Base-by-base conservation (phyloP, 2,797 vertebrate genomes). In the Tiaroga cobitis region DNA sequence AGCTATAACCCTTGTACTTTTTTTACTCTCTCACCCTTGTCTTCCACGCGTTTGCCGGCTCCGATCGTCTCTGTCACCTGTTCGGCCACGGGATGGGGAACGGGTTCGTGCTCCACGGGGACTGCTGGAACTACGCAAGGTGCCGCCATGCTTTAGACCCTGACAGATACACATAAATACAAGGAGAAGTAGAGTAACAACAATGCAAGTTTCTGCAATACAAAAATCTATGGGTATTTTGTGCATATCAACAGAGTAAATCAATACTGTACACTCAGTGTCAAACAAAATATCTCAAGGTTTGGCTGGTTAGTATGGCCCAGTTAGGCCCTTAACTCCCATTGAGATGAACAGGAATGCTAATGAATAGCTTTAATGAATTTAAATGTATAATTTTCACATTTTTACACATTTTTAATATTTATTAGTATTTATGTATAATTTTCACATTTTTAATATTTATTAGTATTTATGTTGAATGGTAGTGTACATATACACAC, bases 111-210 rank as follows among this genome's bases (percentile, higher is more conserved):
- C 96, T 0, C 97, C 97, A n/a, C 97, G 93, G 80, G 97, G 97
- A 86, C 96, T 97, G 93, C 97, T 98, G 92, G 97, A 96, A 91
- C 97, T 98, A 72, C 97, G 95, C 46, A 98, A 90, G 80, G 97
- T 97, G 43, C 97, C 95, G 59, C 97, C 95, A 81, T 96, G 95
- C 80, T 97, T 97, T 69, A 95, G 94, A 11, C 96, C 95, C 95
- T 96, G 93, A 69, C 89, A 92, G 43, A 87, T 67, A 85, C 49
- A 83, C n/a, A 77, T 18, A 72, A 13, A 84, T 70, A 70, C 18
- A 13, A 70, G 18, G 15, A 65, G 13, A 7, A 15, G 18, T 13
- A 51, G 21, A 37, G 21, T 76, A n/a, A 75, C 32, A n/a, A 75
- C 32, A 37, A 39, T n/a, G 7, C 16, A 54, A 54, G 29, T 34